These are phyloP conservation scores for Henricia sp. DNA, from an alignment of 53 echinoderm and acorn worm genomes.

Conservation along the genomic window DNA sequence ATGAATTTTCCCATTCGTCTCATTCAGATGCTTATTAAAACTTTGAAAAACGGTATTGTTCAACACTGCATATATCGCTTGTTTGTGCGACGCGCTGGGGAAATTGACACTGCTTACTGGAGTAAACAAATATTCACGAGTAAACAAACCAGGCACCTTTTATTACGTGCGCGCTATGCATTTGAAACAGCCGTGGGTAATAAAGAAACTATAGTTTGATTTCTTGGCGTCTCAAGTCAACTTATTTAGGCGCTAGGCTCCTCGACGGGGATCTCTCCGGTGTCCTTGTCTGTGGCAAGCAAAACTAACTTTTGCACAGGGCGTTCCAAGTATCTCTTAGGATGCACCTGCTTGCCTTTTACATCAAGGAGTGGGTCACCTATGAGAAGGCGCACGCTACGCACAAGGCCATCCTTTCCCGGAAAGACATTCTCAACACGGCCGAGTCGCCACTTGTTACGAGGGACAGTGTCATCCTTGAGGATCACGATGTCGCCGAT, in stretches of 20 bases:
- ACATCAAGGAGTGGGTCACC: constrained; percentile 1
- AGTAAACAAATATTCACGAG: too few species aligned
- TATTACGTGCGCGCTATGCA: too few species aligned
- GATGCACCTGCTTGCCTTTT: constrained; percentile 23
- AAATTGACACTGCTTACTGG: too few species aligned
- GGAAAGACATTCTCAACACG: constrained; percentile 38
- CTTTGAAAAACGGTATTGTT: too few species aligned
- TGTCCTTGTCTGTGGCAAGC: neutral
- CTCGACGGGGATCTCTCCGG: constrained; percentile 17
- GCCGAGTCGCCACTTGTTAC: constrained; percentile 43
- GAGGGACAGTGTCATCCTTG: too few species aligned
- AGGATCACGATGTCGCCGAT: too few species aligned
- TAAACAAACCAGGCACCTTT: too few species aligned
- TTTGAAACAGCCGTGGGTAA: too few species aligned
- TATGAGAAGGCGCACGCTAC: constrained; percentile 1
- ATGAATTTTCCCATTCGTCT: too few species aligned
- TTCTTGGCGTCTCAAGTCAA: neutral
- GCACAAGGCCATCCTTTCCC: constrained; percentile 37
- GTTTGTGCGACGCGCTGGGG: too few species aligned
- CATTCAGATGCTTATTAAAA: too few species aligned
- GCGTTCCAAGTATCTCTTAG: constrained; percentile 31
- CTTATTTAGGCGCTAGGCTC: constrained; percentile 18
- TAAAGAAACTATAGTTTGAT: neutral
- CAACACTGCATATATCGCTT: too few species aligned
- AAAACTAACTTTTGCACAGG: constrained; percentile 4